A percentile compares a stretch with the other conserved stretches of the same genome.
These are phyloP conservation scores for Anticlea derivata DNA, from an alignment of 2,888 invertebrate genomes.

Conservation along the genomic window DNA sequence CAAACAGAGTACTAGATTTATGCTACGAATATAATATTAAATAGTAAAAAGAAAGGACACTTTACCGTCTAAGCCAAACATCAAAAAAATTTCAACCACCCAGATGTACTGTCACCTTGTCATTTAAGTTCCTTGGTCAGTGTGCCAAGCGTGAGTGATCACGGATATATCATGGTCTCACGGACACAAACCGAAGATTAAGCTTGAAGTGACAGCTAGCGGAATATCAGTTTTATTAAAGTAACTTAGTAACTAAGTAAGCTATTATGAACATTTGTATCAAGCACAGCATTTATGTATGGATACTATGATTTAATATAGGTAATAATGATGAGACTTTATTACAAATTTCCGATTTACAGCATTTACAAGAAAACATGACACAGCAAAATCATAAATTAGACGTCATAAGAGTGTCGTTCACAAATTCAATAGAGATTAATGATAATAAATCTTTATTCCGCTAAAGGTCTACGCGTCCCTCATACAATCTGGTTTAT, in stretches of 20 bases:
- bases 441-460: conserved; percentile 37
- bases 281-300: too few species aligned
- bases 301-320: too few species aligned
- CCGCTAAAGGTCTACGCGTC: conserved; percentile 36
- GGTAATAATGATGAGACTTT: background rate
- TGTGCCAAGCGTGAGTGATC: conserved; percentile 64
- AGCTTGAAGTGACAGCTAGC: conserved; percentile 26
- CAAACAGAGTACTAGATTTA: too few species aligned
- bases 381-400: conserved; percentile 17
- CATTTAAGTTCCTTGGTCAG: conserved; percentile 60
- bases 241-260: background rate
- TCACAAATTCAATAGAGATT: conserved; percentile 24
- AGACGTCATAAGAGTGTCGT: conserved; percentile 5
- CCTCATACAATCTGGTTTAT: conserved; percentile 46
- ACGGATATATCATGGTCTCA: conserved; percentile 46
- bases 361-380: conserved; percentile 16
- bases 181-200: conserved; percentile 43
- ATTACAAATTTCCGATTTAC: conserved; percentile 7
- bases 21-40: conserved; percentile 8
- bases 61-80: conserved; percentile 34
- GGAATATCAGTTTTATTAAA: conserved; percentile 20
- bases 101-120: conserved; percentile 56
- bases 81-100: conserved; percentile 6
- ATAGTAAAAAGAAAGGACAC: conserved; percentile 32
- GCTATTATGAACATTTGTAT: conserved; percentile 14